A percentile compares a stretch with the other conserved stretches of the same genome.
phyloP scores from a whole-genome alignment of 2,888 invertebrate genomes.

The Apantesis nais region DNA sequence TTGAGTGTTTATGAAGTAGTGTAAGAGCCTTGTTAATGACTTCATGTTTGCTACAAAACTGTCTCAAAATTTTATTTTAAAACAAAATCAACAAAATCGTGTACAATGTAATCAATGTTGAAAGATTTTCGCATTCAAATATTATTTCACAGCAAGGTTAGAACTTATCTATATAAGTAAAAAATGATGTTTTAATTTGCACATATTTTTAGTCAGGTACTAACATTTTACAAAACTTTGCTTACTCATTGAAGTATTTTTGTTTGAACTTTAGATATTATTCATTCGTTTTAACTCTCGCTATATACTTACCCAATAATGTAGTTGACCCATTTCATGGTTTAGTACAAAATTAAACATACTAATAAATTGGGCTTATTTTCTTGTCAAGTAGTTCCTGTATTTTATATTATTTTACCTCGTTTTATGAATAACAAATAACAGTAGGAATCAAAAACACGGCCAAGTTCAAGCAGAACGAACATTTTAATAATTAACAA shows the following conservation, averaged over 20 bases:
- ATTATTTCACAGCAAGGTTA: background rate
- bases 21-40: conserved; percentile 68
- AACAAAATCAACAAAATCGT: too few species aligned
- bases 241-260: background rate
- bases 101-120: too few species aligned
- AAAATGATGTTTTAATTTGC: background rate
- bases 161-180: background rate
- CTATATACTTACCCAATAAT: conserved; percentile 23
- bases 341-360: conserved; percentile 33
- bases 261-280: background rate
- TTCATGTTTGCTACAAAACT: conserved; percentile 23
- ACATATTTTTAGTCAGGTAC: background rate
- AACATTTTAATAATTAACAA: conserved; percentile 77
- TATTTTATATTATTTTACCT: conserved; percentile 58
- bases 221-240: background rate
- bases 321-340: conserved; percentile 22
- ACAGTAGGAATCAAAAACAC: conserved; percentile 47
- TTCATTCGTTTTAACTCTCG: background rate
- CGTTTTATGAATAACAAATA: conserved; percentile 56
- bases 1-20: conserved; percentile 66
- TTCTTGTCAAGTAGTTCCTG: conserved; percentile 66
- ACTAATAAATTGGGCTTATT: conserved; percentile 66
- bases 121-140: background rate
- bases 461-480: conserved; percentile 65
- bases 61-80: background rate